Base-by-base conservation (phyloP, 2,113 vertebrate genomes). In the Myiagra hebetior region DNA sequence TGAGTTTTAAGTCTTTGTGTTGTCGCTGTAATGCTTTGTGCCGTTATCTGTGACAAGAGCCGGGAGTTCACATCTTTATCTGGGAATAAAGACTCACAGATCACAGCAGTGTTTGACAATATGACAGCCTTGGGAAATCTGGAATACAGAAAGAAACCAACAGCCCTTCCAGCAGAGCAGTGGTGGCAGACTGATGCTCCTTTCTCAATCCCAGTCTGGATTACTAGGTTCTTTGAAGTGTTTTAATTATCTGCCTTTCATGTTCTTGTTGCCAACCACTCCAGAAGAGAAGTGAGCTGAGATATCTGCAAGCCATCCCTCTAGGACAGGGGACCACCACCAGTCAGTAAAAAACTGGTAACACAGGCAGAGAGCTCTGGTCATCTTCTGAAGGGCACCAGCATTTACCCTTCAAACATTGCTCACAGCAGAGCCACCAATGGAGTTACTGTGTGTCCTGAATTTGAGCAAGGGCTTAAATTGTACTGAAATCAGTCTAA, bases 11-110 rank as follows among this genome's bases (percentile, higher is more conserved):
- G 90, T 2, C 72, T 77, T 77, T 70, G 85, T 74, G 14, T 16
- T 62, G 65, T 55, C 2, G 22, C 67, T 87, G 68, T 68, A 93
- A 33, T 9, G 68, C 94, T 95, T 89, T 91, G 94, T 78, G 81
- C 74, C 9, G 49, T 78, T 93, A 96, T 95, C 94, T 94, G 53
- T 65, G 82, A 96, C 91, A 96, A 95, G 94, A 86, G 93, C 42
- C 9, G 53, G 75, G 93, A 93, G 85, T 91, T 96, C 91, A 77
- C 92, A 74, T 95, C 95, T 95, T 96, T 96, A 95, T 97, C 93
- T 94, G 15, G 47, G 85, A 74, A 91, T 85, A 95, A 85, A 95
- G 82, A 9, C 90, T 85, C 88, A 3, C 60, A 79, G 87, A 95
- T 94, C 85, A 19, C 0, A 1, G 68, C 75, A 52, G 63, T 2